These are phyloP conservation scores for Brachyopa scutellaris DNA, from an alignment of 2,888 invertebrate genomes.

Conservation along the genomic window DNA sequence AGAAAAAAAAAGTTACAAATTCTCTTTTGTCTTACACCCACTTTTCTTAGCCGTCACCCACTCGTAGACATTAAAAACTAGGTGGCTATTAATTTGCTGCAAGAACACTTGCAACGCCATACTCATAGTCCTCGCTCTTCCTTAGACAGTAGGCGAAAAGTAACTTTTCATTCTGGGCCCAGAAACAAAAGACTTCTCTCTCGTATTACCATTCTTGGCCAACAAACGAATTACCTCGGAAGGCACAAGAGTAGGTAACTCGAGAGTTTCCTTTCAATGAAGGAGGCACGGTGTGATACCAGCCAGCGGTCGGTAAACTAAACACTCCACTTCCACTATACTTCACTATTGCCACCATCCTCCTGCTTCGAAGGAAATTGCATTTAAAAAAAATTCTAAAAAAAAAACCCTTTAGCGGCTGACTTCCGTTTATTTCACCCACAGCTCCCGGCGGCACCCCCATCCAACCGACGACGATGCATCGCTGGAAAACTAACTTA, in stretches of 20 bases:
- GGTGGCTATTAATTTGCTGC: conserved; percentile 71
- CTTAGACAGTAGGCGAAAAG: conserved; percentile 52
- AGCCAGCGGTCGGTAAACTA: conserved; percentile 41
- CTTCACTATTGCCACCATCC: conserved; percentile 4
- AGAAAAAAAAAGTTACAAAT: conserved; percentile 8
- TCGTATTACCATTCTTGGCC: conserved; percentile 51
- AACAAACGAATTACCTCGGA: conserved; percentile 57
- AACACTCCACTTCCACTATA: conserved; percentile 38
- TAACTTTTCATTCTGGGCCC: conserved; percentile 45
- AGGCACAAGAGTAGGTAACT: conserved; percentile 44
- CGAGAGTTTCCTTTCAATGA: conserved; percentile 28
- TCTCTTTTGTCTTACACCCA: conserved; percentile 34
- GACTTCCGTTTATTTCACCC: conserved; percentile 52
- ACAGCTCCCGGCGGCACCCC: not conserved
- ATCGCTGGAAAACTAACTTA: conserved; percentile 44
- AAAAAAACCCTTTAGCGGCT: conserved; percentile 60
- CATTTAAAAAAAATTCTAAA: conserved; percentile 67
- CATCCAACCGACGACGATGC: too few species aligned
- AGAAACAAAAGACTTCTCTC: conserved; percentile 51
- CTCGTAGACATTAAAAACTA: conserved; percentile 59
- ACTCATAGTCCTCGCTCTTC: not conserved
- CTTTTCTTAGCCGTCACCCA: conserved; percentile 17
- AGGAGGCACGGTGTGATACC: not conserved
- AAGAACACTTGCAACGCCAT: conserved; percentile 63
- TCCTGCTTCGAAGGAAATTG: conserved; percentile 57